Percentiles rank a stretch among this genome's conserved stretches.
These are phyloP conservation scores for Craseonycteris thonglongyai DNA, from an alignment of 2,113 vertebrate species.

Conservation along the genomic window DNA sequence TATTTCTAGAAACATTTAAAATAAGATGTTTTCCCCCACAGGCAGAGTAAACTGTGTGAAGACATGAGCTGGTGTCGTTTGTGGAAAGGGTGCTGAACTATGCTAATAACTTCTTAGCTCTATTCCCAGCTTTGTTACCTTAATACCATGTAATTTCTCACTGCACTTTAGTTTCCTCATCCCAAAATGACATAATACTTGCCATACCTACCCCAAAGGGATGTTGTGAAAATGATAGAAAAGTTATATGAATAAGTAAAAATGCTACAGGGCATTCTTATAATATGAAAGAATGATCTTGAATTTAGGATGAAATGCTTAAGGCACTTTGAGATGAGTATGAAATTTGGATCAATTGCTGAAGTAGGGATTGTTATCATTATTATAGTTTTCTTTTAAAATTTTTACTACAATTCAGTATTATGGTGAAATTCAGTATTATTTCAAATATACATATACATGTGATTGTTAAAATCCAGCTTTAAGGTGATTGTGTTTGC, in stretches of 20 bases:
- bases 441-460: background rate
- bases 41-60: background rate
- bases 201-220: background rate
- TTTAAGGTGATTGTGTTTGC: background rate
- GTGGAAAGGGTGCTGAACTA: background rate
- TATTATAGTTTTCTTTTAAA: background rate
- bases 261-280: background rate
- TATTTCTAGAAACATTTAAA: background rate
- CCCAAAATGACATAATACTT: background rate
- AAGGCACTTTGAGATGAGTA: background rate
- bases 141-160: background rate
- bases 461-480: background rate
- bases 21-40: background rate
- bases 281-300: background rate
- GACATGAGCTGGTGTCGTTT: background rate
- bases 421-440: background rate
- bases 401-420: background rate
- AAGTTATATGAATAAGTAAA: background rate
- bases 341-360: conserved; percentile 2
- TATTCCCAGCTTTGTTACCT: background rate
- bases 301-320: background rate
- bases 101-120: background rate
- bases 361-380: background rate
- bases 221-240: background rate
- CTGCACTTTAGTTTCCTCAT: background rate